Base-by-base conservation (phyloP, 2,113 vertebrate genomes). In the Oostethus manadensis region DNA sequence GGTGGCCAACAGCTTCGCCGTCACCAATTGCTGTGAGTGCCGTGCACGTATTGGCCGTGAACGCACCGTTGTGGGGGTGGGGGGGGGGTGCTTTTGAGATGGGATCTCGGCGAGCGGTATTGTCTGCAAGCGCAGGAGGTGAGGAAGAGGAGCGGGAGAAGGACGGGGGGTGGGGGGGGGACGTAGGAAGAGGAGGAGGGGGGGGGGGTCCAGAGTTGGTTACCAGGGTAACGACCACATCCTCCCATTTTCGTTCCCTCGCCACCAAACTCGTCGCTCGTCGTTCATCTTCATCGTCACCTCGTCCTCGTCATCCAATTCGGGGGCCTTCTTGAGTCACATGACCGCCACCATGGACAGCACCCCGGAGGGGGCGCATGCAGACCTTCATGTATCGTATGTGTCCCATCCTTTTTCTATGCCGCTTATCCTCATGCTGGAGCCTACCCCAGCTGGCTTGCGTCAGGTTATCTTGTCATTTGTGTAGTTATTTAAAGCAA, bases 1-100 rank as follows among this genome's bases (percentile, higher is more conserved):
- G 89, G 95, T 98, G 83, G 93, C 96, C 18, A 98, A 98, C 92
- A 98, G 96, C 88, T 98, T 98, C 81, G 96, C 96, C 15, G 95
- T 98, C 73, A 98, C 96, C 84, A 98, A 98, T 76, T 96, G 95
- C 84, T 98, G 96, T 98, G 85, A 98, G 96, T 96, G 82, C 53
- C 73, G 9, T 10, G 48, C 48, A n/a, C 48, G 48, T 48, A 35
- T 54, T n/a, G 17, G 23, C 3, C 14, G 16, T 15, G 73, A 53
- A 64, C 58, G 56, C 15, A 23, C 16, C 22, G 35, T 58, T 10
- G 18, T 18, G 18, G 1, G n/a, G 10, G 22, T 11, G 21, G 46
- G 10, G 38, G 10, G 38, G 38, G 1, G 38, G 38, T 14, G 38
- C 7, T 33, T 33, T 33, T 33, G 5, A 33, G 29, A 40, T 40